Base-by-base conservation (phyloP, 2,888 invertebrate genomes). In the Agonum fuliginosum region DNA sequence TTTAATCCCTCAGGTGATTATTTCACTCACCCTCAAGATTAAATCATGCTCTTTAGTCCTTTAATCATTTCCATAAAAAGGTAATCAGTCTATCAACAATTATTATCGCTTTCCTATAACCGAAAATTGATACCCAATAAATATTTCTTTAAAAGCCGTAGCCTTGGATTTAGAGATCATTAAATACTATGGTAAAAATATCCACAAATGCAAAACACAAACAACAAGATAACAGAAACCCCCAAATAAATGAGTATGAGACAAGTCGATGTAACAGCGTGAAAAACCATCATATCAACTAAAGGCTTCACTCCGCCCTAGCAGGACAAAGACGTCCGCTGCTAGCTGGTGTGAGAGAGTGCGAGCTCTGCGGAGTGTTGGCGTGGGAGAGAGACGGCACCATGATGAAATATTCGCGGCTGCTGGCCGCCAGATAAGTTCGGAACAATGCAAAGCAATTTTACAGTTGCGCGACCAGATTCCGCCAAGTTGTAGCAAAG, bases 381-480 rank as follows among this genome's bases (percentile, higher is more conserved):
- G 65, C 5, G 67, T n/a, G n/a, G n/a, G 24, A 67, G 41, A 41
- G 41, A 67, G 67, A 67, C 10, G 37, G 67, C 2, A 20, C 8
- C 20, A 67, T 37, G 67, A 67, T 67, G 67, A 67, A 67, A 67
- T 67, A 67, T 67, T 67, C 70, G 22, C 14, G 75, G 67, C 75
- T 75, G 75, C 51, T 67, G 48, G 34, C 30, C 48, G 67, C 67
- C 75, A 75, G 75, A 75, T 75, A 75, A 75, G 51, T 75, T 75
- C 34, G 34, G 75, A 75, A 75, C 75, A 75, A 75, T 75, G 67
- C 75, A 46, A 48, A 58, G 75, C 75, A 75, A 75, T 75, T 75
- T 75, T 75, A 75, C 75, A 75, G 75, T 75, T 75, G 67, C 67
- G 75, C 67, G 75, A 27, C 75, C 75, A 75, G 37, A 75, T 67